phyloP scores from a whole-genome alignment of 2,113 vertebrate species.

The Xiphorhynchus elegans region DNA sequence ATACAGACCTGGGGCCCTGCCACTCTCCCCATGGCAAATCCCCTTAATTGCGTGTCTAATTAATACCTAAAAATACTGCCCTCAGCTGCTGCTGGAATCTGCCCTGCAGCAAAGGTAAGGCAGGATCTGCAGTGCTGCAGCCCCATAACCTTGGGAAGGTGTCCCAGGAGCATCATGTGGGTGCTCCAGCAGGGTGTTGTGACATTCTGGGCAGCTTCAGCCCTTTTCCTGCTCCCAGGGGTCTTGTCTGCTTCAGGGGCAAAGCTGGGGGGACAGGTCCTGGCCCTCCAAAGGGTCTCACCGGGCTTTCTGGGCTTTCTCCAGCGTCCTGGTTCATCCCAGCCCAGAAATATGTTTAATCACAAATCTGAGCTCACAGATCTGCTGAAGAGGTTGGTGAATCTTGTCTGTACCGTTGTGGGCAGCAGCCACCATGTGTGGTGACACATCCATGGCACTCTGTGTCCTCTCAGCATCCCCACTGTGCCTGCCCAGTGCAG shows the following conservation, averaged over 20 bases:
- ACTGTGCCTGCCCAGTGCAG: not conserved
- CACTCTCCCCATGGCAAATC: conserved; percentile 47
- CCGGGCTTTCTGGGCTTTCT: not conserved
- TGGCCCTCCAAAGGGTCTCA: rapidly evolving
- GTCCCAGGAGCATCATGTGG: not conserved
- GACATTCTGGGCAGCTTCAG: not conserved
- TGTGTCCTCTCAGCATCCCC: not conserved
- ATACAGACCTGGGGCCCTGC: conserved; percentile 36
- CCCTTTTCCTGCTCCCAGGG: not conserved
- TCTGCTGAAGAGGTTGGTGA: rapidly evolving
- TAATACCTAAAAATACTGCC: conserved; percentile 66
- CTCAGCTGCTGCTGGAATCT: conserved; percentile 60
- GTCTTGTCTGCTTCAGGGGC: not conserved
- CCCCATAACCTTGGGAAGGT: not conserved
- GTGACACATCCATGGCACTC: rapidly evolving
- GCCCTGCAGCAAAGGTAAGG: conserved; percentile 51
- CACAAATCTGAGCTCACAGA: not conserved
- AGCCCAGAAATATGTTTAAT: not conserved
- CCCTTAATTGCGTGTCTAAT: conserved; percentile 53
- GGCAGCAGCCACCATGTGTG: rapidly evolving
- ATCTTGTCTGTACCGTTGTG: rapidly evolving
- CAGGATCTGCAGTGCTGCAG: not conserved
- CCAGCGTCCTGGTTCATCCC: not conserved
- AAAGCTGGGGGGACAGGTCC: not conserved
- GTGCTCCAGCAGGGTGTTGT: not conserved